These are phyloP conservation scores for Natator depressus DNA, from an alignment of 2,113 vertebrate genomes.

Conservation along the genomic window DNA sequence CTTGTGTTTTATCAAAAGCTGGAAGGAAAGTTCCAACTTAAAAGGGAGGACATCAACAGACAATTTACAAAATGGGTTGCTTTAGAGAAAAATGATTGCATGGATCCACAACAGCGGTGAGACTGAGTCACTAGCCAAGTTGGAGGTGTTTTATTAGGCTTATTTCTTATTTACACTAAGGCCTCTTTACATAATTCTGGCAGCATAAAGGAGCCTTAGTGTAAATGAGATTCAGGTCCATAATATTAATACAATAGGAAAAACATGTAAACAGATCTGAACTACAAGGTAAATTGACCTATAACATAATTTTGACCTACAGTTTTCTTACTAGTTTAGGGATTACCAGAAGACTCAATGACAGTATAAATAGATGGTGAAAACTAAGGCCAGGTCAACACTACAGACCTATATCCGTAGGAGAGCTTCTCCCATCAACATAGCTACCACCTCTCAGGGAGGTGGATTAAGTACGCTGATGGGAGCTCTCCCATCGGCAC, in stretches of 20 bases:
- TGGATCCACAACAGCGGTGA: neutral
- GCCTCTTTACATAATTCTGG: neutral
- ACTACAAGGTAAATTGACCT: neutral
- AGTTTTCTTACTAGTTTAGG: slow-evolving; percentile 9
- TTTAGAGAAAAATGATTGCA: neutral
- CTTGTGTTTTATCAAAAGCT: neutral
- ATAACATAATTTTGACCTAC: slow-evolving; percentile 34
- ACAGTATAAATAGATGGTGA: slow-evolving; percentile 32
- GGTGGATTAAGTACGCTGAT: neutral
- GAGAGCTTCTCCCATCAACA: neutral
- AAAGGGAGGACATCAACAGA: neutral
- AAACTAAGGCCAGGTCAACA: neutral
- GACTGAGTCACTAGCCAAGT: slow-evolving; percentile 41
- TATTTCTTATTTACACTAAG: slow-evolving; percentile 1
- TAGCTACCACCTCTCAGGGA: neutral
- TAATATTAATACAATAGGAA: neutral
- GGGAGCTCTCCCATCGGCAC: neutral
- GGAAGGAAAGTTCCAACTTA: neutral
- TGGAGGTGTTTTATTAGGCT: slow-evolving; percentile 20
- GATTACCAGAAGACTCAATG: slow-evolving; percentile 8
- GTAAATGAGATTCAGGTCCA: neutral
- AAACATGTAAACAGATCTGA: neutral
- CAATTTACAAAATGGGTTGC: neutral
- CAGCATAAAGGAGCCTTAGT: neutral
- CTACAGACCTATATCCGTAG: neutral